A percentile compares a stretch with the other conserved stretches of the same genome.
These are phyloP conservation scores for Morone saxatilis DNA, from an alignment of 2,113 vertebrate genomes.

Conservation along the genomic window DNA sequence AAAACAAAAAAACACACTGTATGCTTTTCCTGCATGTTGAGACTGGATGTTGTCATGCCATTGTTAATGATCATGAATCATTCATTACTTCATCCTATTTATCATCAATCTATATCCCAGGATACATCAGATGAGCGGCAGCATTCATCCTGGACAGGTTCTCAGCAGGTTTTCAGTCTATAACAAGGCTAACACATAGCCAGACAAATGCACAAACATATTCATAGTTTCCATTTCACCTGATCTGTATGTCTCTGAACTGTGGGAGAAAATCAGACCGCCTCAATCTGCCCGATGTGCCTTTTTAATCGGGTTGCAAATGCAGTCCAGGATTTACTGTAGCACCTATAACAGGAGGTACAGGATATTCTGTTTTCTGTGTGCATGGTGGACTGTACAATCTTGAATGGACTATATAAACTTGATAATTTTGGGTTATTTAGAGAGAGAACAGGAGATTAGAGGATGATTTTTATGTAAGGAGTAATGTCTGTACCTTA, in stretches of 20 bases:
- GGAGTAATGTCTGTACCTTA: not conserved
- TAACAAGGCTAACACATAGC: not conserved
- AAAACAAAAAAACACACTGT: not conserved
- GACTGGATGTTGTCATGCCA: not conserved
- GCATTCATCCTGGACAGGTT: not conserved
- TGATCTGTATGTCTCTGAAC: not conserved
- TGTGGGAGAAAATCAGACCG: not conserved
- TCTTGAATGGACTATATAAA: not conserved
- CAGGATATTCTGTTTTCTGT: not conserved
- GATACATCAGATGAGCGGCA: not conserved
- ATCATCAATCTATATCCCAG: not conserved
- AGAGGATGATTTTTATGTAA: not conserved
- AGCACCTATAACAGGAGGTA: not conserved
- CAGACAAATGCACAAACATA: not conserved
- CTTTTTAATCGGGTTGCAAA: not conserved
- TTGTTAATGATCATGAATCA: not conserved
- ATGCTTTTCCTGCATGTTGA: not conserved
- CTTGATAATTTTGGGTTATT: conserved; percentile 2
- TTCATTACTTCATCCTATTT: not conserved
- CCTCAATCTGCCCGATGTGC: not conserved
- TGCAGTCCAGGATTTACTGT: not conserved
- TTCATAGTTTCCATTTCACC: not conserved
- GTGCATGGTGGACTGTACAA: not conserved
- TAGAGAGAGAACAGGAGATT: conserved; percentile 1
- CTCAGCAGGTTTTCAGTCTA: conserved; percentile 1